Base-by-base conservation (phyloP, 2,113 vertebrate genomes). In the Bubo blakistoni region DNA sequence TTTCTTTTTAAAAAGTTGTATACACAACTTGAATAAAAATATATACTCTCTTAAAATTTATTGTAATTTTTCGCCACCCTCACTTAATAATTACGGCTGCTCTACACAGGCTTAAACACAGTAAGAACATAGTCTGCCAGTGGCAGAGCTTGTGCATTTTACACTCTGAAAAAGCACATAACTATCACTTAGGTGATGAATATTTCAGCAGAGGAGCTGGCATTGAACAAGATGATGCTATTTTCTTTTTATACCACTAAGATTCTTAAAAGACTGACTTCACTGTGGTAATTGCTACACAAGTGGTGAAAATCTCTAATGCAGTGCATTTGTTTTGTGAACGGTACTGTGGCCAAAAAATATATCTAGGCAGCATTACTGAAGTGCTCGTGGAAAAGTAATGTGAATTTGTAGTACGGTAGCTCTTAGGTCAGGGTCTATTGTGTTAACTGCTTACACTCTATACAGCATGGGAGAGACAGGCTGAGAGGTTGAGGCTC, bases 111-210 rank as follows among this genome's bases (percentile, higher is more conserved):
- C 74, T 94, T 77, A 86, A 94, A 61, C 9, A 10, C 24, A 83
- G 24, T 51, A 72, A 76, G 65, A 93, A 57, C 40, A 32, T 11
- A 46, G 18, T 80, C 67, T 81, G 47, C 47, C 66, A 77, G 61
- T 87, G 72, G 78, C 81, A 91, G 91, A 69, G 67, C 32, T 66
- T 71, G 38, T 61, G 42, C 72, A 32, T 82, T 91, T 96, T 92
- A 46, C 85, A 69, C 94, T 80, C 77, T 4, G 32, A 69, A 66
- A 95, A 85, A 87, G 16, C 74, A 70, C 49, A 30, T 40, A 92
- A 38, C 81, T 97, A 19, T 89, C 94, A 95, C 89, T 76, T 93
- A 92, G 71, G 85, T 95, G 94, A 88, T 94, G 92, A 97, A 95
- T 97, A 92, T 96, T 95, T 97, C 69, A 94, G 62, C 55, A 29